A percentile compares a stretch with the other conserved stretches of the same genome.
Conservation (phyloP, 2,888 invertebrate genomes). For the Petrophora chlorosata region DNA sequence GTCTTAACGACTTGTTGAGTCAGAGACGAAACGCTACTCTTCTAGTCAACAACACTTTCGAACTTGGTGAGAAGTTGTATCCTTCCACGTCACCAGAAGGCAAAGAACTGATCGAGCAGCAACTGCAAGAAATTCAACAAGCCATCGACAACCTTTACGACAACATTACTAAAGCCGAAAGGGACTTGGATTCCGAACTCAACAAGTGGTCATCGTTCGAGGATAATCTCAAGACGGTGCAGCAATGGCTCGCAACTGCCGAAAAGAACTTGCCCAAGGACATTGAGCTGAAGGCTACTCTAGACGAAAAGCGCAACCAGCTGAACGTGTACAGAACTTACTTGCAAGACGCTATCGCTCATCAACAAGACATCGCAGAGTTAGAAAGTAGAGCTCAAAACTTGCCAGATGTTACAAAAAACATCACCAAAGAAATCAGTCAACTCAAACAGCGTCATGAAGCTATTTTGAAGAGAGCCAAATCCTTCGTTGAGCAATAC, state of each 20-base stretch:
- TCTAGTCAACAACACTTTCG: conserved; percentile 92
- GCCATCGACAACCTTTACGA: conserved; percentile 92
- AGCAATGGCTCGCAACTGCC: conserved; percentile 90
- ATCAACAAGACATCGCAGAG: conserved; percentile 93
- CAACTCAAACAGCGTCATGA: conserved; percentile 89
- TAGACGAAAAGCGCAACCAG: conserved; percentile 96
- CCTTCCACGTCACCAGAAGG: conserved; percentile 94
- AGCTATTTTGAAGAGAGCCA: conserved; percentile 87
- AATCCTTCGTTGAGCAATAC: conserved; percentile 91
- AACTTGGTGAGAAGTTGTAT: conserved; percentile 94
- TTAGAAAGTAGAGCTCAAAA: conserved; percentile 91
- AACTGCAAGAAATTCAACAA: conserved; percentile 92
- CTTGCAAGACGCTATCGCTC: conserved; percentile 91
- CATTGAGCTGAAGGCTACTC: conserved; percentile 91
- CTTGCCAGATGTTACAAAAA: conserved; percentile 90
- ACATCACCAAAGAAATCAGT: conserved; percentile 88
- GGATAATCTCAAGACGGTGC: conserved; percentile 90
- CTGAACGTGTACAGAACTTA: conserved; percentile 92
- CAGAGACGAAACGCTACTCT: conserved; percentile 90
- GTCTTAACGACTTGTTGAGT: conserved; percentile 88
- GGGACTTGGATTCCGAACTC: conserved; percentile 92
- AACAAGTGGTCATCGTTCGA: conserved; percentile 96
- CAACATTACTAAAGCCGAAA: conserved; percentile 89
- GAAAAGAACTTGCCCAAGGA: conserved; percentile 90
- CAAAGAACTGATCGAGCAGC: conserved; percentile 91